Evolutionary conservation across 64 coral and sea anemone genomes (phyloP).

Genomic region (Catalaphyllia jardinei): DNA sequence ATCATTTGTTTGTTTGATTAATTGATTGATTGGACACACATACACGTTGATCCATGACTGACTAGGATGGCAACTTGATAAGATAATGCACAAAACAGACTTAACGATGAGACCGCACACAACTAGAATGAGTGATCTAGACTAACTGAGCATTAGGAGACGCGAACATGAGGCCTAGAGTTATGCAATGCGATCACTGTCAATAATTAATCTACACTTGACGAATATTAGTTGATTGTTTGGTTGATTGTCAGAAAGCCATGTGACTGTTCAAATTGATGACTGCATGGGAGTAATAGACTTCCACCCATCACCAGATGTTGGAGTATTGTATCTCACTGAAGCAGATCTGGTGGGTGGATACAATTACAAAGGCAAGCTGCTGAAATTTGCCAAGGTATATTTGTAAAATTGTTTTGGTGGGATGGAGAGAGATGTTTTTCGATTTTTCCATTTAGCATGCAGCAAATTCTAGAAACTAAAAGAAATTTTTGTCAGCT

Average conservation of each 20-base stretch:
- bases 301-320: conserved; percentile 78
- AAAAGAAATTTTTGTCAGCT: too few relatives aligned
- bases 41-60: neutral
- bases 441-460: too few relatives aligned
- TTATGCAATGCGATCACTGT: too few relatives aligned
- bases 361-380: conserved; percentile 67
- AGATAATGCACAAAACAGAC: too few relatives aligned
- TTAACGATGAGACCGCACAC: too few relatives aligned
- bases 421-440: too few relatives aligned
- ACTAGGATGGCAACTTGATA: neutral
- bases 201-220: too few relatives aligned
- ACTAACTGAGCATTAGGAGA: too few relatives aligned
- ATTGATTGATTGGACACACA: neutral
- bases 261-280: conserved; percentile 85
- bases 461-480: too few relatives aligned
- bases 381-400: conserved; percentile 92
- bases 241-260: conserved; percentile 64
- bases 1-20: neutral
- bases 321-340: conserved; percentile 80
- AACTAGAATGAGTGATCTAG: too few relatives aligned
- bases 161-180: too few relatives aligned
- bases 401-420: neutral
- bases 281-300: conserved; percentile 80
- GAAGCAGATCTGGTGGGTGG: conserved; percentile 86
- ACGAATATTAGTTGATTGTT: too few relatives aligned